phyloP scores from a whole-genome alignment of 2,888 invertebrate species.

The Eumacrocentrus americanus region DNA sequence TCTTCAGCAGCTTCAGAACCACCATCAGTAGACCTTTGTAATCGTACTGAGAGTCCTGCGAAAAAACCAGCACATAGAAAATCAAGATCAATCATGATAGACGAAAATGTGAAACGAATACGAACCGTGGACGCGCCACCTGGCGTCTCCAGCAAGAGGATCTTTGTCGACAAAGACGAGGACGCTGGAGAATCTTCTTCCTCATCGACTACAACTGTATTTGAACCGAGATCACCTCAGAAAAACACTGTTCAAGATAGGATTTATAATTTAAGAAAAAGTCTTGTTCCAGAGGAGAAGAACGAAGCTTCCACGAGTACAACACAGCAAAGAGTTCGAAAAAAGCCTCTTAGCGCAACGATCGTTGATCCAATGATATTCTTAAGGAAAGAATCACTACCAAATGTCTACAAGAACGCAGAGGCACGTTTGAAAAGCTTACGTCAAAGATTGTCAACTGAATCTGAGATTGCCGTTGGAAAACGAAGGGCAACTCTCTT shows the following conservation, averaged over 20 bases:
- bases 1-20: background rate
- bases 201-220: conserved; percentile 19
- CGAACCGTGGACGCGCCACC: conserved; percentile 3
- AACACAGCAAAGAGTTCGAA: no score
- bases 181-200: no score
- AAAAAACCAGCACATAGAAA: background rate
- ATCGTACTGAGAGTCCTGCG: background rate
- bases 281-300: background rate
- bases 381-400: conserved; percentile 4
- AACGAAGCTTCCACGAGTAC: no score
- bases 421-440: conserved; percentile 30
- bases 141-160: background rate
- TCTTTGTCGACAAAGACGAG: background rate
- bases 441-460: background rate
- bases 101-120: conserved; percentile 1
- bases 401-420: conserved; percentile 30
- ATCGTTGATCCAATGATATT: no score
- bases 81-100: background rate
- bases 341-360: no score
- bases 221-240: no score
- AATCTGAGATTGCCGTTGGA: background rate
- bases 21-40: background rate
- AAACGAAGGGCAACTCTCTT: background rate
- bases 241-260: conserved; percentile 38
- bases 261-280: conserved; percentile 32